Percentiles rank a stretch among this genome's conserved stretches.
Conservation (phyloP, 2,113 vertebrate genomes). For the Struthio camelus region DNA sequence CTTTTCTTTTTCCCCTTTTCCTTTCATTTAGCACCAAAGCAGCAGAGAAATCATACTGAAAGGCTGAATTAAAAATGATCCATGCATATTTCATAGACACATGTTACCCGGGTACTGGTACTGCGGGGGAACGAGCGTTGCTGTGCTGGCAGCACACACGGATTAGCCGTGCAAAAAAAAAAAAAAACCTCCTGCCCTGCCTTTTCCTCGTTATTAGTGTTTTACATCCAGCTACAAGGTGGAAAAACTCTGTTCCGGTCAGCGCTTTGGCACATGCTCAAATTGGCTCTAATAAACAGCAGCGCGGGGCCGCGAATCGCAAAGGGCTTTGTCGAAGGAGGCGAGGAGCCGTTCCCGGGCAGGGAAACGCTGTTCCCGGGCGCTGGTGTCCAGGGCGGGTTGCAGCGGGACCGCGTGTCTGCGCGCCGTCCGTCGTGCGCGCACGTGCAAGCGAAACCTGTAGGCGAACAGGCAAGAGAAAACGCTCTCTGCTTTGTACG, state of each 20-base stretch:
- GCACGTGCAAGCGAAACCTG: background rate
- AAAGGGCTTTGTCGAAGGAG: background rate
- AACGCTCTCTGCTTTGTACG: background rate
- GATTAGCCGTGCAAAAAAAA: rapidly evolving
- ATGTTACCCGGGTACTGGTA: rapidly evolving
- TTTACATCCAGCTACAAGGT: background rate
- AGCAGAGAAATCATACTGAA: background rate
- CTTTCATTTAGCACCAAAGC: slow-evolving; percentile 2
- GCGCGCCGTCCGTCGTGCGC: too few relatives aligned
- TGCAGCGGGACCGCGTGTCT: too few relatives aligned
- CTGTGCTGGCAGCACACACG: rapidly evolving
- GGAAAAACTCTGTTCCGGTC: background rate
- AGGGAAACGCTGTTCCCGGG: background rate
- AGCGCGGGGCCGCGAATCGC: background rate
- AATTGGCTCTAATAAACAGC: background rate
- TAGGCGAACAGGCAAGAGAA: rapidly evolving
- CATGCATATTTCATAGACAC: background rate
- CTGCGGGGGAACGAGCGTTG: rapidly evolving
- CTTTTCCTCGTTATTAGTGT: rapidly evolving
- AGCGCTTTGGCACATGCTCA: rapidly evolving
- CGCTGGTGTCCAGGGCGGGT: too few relatives aligned
- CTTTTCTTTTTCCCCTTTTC: background rate
- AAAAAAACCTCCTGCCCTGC: rapidly evolving
- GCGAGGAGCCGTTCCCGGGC: background rate
- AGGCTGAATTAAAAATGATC: background rate